Conservation (phyloP, 2,888 invertebrate species). For the Campoletis raptor region DNA sequence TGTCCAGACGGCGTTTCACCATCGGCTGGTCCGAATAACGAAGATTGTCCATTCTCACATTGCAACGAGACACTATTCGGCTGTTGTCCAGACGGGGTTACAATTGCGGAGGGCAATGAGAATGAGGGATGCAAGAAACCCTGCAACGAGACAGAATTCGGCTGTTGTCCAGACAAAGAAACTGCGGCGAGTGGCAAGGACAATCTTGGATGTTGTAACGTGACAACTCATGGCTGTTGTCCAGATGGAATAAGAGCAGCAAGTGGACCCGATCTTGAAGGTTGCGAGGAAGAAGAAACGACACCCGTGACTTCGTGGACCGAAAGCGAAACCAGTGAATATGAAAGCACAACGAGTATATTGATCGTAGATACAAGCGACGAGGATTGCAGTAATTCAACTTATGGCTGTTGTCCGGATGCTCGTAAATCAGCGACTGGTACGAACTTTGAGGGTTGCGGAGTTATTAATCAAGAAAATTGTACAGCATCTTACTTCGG, state of each 20-base stretch:
- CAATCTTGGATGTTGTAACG: slow-evolving; percentile 84
- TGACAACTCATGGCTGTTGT: slow-evolving; percentile 89
- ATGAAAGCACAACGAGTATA: slow-evolving; percentile 72
- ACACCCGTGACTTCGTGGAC: slow-evolving; percentile 47
- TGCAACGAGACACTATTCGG: slow-evolving; percentile 94
- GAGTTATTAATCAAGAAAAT: slow-evolving; percentile 83
- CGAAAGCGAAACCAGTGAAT: slow-evolving; percentile 61
- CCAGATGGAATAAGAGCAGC: slow-evolving; percentile 89
- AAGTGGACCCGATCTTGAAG: slow-evolving; percentile 87
- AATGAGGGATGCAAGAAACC: slow-evolving; percentile 92
- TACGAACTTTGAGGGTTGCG: slow-evolving; percentile 88
- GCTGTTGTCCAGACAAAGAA: slow-evolving; percentile 86
- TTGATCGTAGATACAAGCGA: slow-evolving; percentile 77
- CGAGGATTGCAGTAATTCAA: slow-evolving; percentile 86
- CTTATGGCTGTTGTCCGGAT: slow-evolving; percentile 93
- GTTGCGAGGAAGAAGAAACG: slow-evolving; percentile 77
- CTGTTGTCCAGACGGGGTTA: slow-evolving; percentile 93
- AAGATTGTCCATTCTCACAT: slow-evolving; percentile 91
- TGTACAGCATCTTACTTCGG: slow-evolving; percentile 88
- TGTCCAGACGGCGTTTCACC: slow-evolving; percentile 94
- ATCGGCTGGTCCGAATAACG: slow-evolving; percentile 89
- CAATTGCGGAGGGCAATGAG: slow-evolving; percentile 92
- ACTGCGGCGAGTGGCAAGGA: slow-evolving; percentile 83
- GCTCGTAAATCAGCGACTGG: slow-evolving; percentile 88
- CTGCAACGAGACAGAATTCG: slow-evolving; percentile 87